These are phyloP conservation scores for Dynastes grantii DNA, from an alignment of 2,888 invertebrate species.

Conservation along the genomic window DNA sequence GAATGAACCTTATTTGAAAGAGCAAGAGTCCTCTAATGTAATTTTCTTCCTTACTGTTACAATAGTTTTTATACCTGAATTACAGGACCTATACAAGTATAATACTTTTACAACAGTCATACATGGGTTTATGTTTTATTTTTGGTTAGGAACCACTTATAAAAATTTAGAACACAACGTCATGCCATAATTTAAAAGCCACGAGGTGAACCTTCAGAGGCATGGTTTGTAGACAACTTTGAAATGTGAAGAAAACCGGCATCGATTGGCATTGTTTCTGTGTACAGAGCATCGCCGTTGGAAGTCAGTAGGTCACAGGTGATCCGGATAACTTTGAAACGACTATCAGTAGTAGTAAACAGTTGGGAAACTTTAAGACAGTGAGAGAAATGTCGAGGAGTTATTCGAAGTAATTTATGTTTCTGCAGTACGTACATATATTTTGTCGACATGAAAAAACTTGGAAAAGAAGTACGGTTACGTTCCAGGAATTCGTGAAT, in stretches of 20 bases:
- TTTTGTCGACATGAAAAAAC: slow-evolving; percentile 8
- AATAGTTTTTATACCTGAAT: too few species aligned
- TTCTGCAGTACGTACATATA: slow-evolving; percentile 23
- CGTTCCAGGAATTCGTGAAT: slow-evolving; percentile 14
- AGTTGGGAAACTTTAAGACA: slow-evolving; percentile 36
- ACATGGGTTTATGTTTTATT: too few species aligned
- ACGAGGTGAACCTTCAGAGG: too few species aligned
- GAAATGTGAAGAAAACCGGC: slow-evolving; percentile 5
- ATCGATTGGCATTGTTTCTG: slow-evolving; percentile 13
- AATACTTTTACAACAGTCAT: too few species aligned
- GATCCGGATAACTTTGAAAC: slow-evolving; percentile 41
- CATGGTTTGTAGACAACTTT: background rate
- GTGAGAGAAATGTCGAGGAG: slow-evolving; percentile 22
- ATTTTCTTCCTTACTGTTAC: too few species aligned
- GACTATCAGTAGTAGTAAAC: slow-evolving; percentile 43
- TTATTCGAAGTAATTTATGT: slow-evolving; percentile 39
- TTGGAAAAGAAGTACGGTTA: slow-evolving; percentile 1
- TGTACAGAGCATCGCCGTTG: background rate
- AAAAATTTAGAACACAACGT: too few species aligned
- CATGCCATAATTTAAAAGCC: too few species aligned
- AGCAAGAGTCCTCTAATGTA: too few species aligned
- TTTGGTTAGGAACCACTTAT: too few species aligned
- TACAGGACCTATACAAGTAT: too few species aligned
- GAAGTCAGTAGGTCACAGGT: slow-evolving; percentile 45
- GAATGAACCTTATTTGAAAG: too few species aligned